Evolutionary conservation across 2,797 vertebrate genomes (phyloP).

Genomic region (Megaceryle alcyon): DNA sequence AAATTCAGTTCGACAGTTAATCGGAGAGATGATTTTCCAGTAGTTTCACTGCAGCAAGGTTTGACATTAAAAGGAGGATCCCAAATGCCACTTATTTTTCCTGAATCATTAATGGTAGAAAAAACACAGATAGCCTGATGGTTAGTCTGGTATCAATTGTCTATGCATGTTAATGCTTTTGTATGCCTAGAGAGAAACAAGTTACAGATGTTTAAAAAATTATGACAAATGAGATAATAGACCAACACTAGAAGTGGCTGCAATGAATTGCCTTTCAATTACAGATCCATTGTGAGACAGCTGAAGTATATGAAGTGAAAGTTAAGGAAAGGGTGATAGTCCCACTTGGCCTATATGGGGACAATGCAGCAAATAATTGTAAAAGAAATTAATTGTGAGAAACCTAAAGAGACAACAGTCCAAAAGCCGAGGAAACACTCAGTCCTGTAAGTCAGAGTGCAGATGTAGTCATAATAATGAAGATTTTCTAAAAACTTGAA

Average conservation of each 20-base stretch:
- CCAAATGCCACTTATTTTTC: neutral
- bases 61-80: neutral
- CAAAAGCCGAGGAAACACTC: neutral
- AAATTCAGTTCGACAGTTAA: neutral
- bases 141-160: neutral
- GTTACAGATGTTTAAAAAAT: neutral
- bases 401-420: neutral
- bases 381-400: neutral
- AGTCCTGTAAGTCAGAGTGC: neutral
- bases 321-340: neutral
- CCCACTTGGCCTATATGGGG: neutral
- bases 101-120: neutral
- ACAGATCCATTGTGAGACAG: neutral
- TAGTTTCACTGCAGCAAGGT: neutral
- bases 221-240: neutral
- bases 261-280: slow-evolving; percentile 3
- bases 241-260: neutral
- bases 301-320: neutral
- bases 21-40: neutral
- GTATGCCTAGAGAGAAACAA: neutral
- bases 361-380: neutral
- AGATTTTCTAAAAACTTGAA: neutral
- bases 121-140: neutral
- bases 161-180: neutral
- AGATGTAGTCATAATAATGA: neutral